Evolutionary conservation across 2,113 vertebrate genomes (phyloP), one percentile per base, ranked within the genome.

Genomic region (Thomomys bottae): DNA sequence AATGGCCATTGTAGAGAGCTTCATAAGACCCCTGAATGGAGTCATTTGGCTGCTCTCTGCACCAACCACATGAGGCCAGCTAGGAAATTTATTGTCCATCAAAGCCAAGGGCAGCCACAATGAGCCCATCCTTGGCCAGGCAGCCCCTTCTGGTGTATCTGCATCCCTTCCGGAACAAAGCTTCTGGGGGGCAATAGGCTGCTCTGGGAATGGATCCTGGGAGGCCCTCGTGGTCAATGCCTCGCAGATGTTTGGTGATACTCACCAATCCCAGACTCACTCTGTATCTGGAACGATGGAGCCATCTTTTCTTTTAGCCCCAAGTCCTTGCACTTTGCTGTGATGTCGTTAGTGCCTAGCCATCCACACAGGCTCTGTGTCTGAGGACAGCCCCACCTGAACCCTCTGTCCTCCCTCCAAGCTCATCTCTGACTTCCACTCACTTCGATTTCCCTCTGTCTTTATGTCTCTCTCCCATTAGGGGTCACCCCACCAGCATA

Each of bases 121-220:
- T 10, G 21, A 5, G 38, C 0, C 49, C 4, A 7, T 5, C 1
- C 30, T 4, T 18, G 28, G 73, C 11, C 28, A 54, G 88, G 68
- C 6, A 9, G 2, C 26, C 21, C 17, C 24, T 63, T 11, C 1
- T 0, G 20, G 15, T 8, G 4, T 11, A 3, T 18, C 59, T 3
- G 0, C 8, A 15, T 30, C 38, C 21, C 30, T 20, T 26, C 76
- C n/a, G 30, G 10, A 28, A 30, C 10, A 18, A 73, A 23, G 36
- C 26, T 40, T 0, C 32, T 8, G 12, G 36, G 8, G 38, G 1
- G 1, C 49, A 8, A 64, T 63, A 49, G 21, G 7, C 42, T 36
- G n/a, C 6, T 24, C 42, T 23, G 63, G 57, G 23, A 26, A 54
- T 10, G 49, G 49, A 24, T 34, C 45, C 26, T 42, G 38, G 57